A percentile compares a stretch with the other conserved stretches of the same genome.
Conservation (phyloP, 2,888 invertebrate genomes). For the Diarsia dahlii region DNA sequence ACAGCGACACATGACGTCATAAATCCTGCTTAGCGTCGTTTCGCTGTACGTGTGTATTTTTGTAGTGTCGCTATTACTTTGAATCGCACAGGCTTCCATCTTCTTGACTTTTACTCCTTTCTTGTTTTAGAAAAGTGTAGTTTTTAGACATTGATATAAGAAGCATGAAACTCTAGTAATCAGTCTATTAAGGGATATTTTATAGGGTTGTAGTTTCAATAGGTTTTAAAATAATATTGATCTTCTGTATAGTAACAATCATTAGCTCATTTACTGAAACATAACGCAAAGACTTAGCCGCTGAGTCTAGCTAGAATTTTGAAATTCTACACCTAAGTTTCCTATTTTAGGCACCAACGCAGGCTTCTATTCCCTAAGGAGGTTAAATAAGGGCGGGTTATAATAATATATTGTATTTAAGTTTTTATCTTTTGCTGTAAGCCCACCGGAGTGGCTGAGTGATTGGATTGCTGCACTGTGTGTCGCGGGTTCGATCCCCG, state of each 20-base stretch:
- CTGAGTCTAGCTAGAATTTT: not conserved
- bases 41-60: constrained; percentile 62
- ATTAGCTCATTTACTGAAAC: not conserved
- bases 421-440: not conserved
- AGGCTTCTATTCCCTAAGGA: not conserved
- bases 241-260: not conserved
- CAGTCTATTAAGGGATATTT: not conserved
- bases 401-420: not conserved
- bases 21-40: constrained; percentile 57
- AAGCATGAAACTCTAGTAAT: not conserved
- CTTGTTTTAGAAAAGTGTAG: not conserved
- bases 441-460: no score
- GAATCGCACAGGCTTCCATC: constrained; percentile 40
- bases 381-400: not conserved
- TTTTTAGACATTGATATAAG: not conserved
- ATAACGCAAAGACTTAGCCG: not conserved
- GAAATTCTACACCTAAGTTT: not conserved
- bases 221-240: not conserved
- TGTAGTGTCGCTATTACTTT: constrained; percentile 52
- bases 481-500: no score
- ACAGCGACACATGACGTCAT: constrained; percentile 52
- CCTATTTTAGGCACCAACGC: not conserved
- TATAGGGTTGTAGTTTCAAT: not conserved
- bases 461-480: no score
- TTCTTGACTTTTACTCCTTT: constrained; percentile 27